Evolutionary conservation across 2,888 invertebrate genomes (phyloP).

Genomic region (Athalia cordata): DNA sequence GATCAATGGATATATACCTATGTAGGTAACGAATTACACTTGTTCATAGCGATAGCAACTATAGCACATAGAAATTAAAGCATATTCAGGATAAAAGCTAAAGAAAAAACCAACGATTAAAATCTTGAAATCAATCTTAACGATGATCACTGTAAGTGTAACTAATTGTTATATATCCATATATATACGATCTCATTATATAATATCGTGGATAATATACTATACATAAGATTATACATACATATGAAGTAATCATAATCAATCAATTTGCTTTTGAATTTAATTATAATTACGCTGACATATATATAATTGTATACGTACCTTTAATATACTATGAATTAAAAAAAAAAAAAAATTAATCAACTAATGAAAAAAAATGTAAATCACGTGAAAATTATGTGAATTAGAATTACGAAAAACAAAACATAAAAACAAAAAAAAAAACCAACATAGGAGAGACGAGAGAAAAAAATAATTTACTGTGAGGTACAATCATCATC

Average conservation of each 20-base stretch:
- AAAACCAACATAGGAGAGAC: background rate
- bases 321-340: too few species aligned
- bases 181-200: background rate
- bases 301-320: too few species aligned
- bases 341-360: background rate
- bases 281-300: too few species aligned
- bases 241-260: too few species aligned
- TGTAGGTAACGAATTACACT: background rate
- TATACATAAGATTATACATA: too few species aligned
- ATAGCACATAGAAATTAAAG: background rate
- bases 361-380: background rate
- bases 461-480: constrained; percentile 21
- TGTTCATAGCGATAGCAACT: background rate
- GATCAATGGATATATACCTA: background rate
- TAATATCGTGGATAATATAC: background rate
- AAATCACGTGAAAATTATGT: background rate
- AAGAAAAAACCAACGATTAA: too few species aligned
- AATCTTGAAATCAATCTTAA: too few species aligned
- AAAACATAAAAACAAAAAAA: background rate
- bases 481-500: constrained; percentile 40
- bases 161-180: constrained; percentile 7
- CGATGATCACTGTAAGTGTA: background rate
- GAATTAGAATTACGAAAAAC: background rate
- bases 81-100: too few species aligned
- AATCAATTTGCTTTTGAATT: too few species aligned